Evolutionary conservation across 2,797 vertebrate genomes (phyloP).

Genomic region (Macropodus opercularis): DNA sequence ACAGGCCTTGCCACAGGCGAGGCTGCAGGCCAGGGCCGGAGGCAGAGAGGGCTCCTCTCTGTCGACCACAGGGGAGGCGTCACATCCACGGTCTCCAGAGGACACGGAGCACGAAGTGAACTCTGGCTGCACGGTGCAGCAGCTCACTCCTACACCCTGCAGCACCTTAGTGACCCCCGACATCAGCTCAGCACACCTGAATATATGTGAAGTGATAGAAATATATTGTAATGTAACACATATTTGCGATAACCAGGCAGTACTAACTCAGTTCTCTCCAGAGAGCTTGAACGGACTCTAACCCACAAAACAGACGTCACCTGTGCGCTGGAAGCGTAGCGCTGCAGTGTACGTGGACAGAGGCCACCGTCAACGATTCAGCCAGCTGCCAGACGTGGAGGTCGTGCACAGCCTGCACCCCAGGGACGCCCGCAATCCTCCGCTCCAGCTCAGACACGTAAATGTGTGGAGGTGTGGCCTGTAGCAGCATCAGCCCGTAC

Average conservation of each 20-base stretch:
- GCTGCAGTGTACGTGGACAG: constrained; percentile 79
- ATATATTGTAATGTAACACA: background rate
- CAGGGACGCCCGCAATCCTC: constrained; percentile 67
- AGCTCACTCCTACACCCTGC: constrained; percentile 69
- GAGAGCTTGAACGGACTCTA: no score
- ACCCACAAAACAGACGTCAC: constrained; percentile 50
- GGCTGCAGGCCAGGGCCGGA: constrained; percentile 54
- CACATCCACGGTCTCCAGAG: background rate
- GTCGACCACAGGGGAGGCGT: constrained; percentile 14
- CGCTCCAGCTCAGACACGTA: constrained; percentile 57
- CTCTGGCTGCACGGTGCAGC: constrained; percentile 83
- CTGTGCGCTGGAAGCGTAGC: constrained; percentile 60
- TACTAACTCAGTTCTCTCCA: background rate
- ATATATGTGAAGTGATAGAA: background rate
- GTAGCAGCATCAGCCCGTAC: constrained; percentile 76
- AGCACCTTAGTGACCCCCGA: constrained; percentile 70
- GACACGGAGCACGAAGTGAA: constrained; percentile 34
- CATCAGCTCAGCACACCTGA: constrained; percentile 71
- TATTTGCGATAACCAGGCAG: background rate
- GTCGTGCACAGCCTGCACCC: constrained; percentile 80
- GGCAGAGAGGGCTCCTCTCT: constrained; percentile 13
- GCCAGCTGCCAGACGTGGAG: constrained; percentile 83
- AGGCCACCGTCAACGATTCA: constrained; percentile 70
- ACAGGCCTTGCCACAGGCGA: constrained; percentile 74
- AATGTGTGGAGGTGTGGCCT: constrained; percentile 71